These are phyloP conservation scores for Paramormyrops hopkinsi DNA, from an alignment of 2,797 vertebrate species.

Conservation along the genomic window DNA sequence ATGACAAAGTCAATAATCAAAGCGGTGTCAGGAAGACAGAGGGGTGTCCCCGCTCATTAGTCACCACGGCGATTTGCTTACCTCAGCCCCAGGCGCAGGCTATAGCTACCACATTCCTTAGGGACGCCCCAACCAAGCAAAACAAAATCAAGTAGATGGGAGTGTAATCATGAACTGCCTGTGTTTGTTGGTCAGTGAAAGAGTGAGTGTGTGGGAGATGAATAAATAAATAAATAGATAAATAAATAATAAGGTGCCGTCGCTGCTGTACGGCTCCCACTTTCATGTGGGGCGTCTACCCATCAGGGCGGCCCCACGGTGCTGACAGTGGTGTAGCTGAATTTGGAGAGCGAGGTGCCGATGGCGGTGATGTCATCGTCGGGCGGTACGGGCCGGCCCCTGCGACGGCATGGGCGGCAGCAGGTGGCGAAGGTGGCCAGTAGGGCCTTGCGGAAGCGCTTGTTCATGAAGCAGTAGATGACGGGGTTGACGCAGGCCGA, in stretches of 20 bases:
- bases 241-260: not conserved
- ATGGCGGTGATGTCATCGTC: constrained; percentile 68
- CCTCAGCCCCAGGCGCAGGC: not conserved
- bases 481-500: constrained; percentile 88
- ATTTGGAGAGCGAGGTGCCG: constrained; percentile 79
- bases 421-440: constrained; percentile 73
- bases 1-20: not conserved
- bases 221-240: not conserved
- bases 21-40: not conserved
- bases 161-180: not conserved
- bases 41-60: not conserved
- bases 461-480: constrained; percentile 98
- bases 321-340: constrained; percentile 92
- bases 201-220: not conserved
- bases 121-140: not conserved
- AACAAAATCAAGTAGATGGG: not conserved
- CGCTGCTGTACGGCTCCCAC: not conserved
- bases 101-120: not conserved
- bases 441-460: constrained; percentile 83
- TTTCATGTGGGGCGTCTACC: not conserved
- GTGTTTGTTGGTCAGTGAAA: not conserved
- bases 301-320: constrained; percentile 73
- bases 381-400: constrained; percentile 32
- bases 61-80: not conserved
- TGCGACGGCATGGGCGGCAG: constrained; percentile 49